These are phyloP conservation scores for Poeciliopsis paucimaculata DNA, from an alignment of 2,797 vertebrate genomes.

Conservation along the genomic window DNA sequence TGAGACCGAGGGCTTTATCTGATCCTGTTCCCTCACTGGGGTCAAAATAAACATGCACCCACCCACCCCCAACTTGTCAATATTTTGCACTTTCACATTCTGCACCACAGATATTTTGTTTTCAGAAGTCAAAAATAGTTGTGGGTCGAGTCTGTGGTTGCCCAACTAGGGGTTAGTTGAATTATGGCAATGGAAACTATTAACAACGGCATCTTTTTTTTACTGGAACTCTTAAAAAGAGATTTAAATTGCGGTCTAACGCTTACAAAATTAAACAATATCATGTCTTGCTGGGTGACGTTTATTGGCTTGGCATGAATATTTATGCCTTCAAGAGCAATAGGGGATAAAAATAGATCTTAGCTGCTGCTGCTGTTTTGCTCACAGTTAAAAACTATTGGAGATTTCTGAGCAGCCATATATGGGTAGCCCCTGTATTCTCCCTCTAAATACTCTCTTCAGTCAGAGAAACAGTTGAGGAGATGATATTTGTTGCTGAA, in stretches of 20 bases:
- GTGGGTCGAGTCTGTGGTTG: neutral
- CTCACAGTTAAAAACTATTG: constrained; percentile 4
- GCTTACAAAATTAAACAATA: neutral
- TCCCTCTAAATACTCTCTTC: no score
- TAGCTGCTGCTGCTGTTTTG: neutral
- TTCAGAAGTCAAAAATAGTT: neutral
- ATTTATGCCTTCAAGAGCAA: neutral
- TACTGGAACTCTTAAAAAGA: neutral
- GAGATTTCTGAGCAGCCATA: constrained; percentile 21
- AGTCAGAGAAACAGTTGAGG: constrained; percentile 26
- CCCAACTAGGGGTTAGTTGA: neutral
- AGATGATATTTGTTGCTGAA: constrained; percentile 34
- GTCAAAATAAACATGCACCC: neutral
- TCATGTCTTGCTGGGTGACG: neutral
- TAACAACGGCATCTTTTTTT: neutral
- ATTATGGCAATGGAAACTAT: neutral
- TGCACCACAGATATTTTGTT: neutral
- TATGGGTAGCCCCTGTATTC: no score
- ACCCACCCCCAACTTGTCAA: neutral
- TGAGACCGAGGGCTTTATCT: neutral
- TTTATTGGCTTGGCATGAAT: neutral
- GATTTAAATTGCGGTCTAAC: neutral
- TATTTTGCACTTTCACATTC: neutral
- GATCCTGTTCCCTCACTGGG: neutral
- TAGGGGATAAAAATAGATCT: neutral